Conservation (phyloP, 1,140 invertebrate species). For the Zaprionus vittiger region DNA sequence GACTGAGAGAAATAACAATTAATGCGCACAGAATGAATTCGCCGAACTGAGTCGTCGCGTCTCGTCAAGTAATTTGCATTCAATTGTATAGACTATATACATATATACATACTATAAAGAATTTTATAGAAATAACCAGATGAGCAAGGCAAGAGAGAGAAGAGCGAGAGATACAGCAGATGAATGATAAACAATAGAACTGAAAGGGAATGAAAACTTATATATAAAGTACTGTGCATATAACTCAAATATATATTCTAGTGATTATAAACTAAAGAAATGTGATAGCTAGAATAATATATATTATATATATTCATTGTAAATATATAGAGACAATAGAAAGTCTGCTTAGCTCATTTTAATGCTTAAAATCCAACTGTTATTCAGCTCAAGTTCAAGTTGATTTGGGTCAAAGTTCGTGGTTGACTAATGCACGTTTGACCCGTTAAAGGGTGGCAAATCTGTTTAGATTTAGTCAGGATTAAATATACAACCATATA, state of each 20-base stretch:
- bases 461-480: neutral
- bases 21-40: constrained; percentile 35
- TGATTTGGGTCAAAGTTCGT: neutral
- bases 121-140: neutral
- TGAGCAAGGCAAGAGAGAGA: neutral
- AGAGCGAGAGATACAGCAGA: neutral
- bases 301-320: neutral
- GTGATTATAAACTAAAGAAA: neutral
- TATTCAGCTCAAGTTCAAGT: constrained; percentile 26
- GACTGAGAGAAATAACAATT: constrained; percentile 60
- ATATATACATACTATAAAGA: neutral
- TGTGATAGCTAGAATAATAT: neutral
- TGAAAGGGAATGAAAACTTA: neutral
- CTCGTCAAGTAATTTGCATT: constrained; percentile 43
- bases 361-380: neutral
- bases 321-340: neutral
- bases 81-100: constrained; percentile 11
- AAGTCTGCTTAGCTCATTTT: neutral
- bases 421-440: neutral
- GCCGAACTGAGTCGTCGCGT: constrained; percentile 34
- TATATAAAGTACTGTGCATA: neutral
- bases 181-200: neutral
- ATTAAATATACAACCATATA: neutral
- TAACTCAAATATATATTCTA: neutral
- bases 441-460: neutral